These are phyloP conservation scores for Eptatretus atami DNA, from an alignment of 2,797 vertebrate species.

Conservation along the genomic window DNA sequence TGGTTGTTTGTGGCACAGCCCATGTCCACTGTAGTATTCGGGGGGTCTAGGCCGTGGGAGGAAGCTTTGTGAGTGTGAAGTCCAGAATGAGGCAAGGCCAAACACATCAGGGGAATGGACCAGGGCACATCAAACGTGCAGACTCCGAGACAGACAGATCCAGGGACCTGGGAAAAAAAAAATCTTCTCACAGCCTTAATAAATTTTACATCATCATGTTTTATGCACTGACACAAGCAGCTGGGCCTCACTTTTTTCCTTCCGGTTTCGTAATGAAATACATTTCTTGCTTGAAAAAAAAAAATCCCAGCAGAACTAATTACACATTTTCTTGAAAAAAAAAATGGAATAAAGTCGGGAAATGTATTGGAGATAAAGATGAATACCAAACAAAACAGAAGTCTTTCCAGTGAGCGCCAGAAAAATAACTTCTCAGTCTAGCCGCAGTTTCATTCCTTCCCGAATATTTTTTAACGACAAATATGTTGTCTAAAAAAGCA, in stretches of 20 bases:
- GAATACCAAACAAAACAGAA: background rate
- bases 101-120: no score
- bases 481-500: no score
- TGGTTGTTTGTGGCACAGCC: no score
- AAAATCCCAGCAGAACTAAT: slow-evolving; percentile 3
- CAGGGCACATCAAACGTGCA: no score
- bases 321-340: background rate
- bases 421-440: slow-evolving; percentile 2
- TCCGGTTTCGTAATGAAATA: background rate
- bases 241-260: background rate
- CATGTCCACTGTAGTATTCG: no score
- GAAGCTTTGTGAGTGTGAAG: no score
- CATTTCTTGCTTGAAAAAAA: background rate
- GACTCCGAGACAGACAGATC: no score
- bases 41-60: no score
- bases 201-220: slow-evolving; percentile 6
- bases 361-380: background rate
- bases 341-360: background rate
- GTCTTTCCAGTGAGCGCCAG: background rate
- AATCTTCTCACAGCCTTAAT: background rate
- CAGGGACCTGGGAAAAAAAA: no score
- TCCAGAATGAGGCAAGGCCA: no score
- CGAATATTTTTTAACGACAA: no score
- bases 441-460: no score
- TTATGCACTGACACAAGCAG: slow-evolving; percentile 3